These are phyloP conservation scores for Slavum lentiscoides DNA, from an alignment of 2,888 invertebrate genomes.

Conservation along the genomic window DNA sequence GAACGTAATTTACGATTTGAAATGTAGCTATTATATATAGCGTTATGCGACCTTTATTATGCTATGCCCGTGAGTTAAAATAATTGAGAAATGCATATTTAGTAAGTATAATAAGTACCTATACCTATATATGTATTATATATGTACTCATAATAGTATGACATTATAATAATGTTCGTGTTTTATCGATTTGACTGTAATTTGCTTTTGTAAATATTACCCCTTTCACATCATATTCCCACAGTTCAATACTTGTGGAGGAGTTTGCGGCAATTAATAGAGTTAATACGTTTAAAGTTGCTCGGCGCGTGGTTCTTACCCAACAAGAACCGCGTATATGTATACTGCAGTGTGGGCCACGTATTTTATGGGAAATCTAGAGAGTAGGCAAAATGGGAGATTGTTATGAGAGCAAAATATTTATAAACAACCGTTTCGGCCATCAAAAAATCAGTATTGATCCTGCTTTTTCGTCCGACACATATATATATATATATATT, in stretches of 20 bases:
- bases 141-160: background rate
- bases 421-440: conserved; percentile 42
- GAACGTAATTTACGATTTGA: too few species aligned
- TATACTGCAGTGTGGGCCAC: conserved; percentile 2
- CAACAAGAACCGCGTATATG: background rate
- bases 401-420: conserved; percentile 14
- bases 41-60: background rate
- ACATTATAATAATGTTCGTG: conserved; percentile 16
- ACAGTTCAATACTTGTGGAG: background rate
- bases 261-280: conserved; percentile 11
- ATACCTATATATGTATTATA: background rate
- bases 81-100: background rate
- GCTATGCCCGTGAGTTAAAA: conserved; percentile 11
- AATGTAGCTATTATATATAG: too few species aligned
- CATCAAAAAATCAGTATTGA: conserved; percentile 36
- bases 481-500: background rate
- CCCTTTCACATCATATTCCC: conserved; percentile 16
- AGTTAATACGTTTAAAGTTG: conserved; percentile 12
- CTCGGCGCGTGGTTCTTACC: background rate
- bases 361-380: background rate
- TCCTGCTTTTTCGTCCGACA: background rate
- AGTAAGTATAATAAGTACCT: background rate
- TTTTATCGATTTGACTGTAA: conserved; percentile 30
- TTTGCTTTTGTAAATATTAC: conserved; percentile 6
- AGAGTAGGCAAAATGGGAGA: conserved; percentile 32